Conservation (phyloP, 53 echinoderm and acorn worm genomes). For the Temnopleurus reevesii region DNA sequence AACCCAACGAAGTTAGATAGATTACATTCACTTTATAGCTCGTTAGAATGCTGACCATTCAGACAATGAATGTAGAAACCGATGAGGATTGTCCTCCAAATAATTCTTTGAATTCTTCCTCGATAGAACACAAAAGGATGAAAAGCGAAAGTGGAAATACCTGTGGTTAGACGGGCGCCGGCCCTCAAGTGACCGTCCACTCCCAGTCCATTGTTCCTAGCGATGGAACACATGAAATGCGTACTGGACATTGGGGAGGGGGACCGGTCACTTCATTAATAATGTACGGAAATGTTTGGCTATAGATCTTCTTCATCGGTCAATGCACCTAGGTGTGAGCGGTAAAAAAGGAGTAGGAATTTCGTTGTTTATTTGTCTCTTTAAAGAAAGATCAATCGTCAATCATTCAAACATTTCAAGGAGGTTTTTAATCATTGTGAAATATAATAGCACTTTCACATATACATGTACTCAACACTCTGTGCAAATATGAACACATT, state of each 20-base stretch:
- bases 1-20: background rate
- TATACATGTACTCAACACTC: too few relatives aligned
- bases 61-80: background rate
- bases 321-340: slow-evolving; percentile 23
- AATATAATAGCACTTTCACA: too few relatives aligned
- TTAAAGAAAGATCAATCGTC: background rate
- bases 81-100: background rate
- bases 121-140: background rate
- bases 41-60: background rate
- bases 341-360: background rate
- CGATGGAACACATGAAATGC: background rate
- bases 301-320: background rate
- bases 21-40: background rate
- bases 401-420: slow-evolving; percentile 26
- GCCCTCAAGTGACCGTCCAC: slow-evolving; percentile 12
- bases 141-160: slow-evolving; percentile 38
- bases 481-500: too few relatives aligned
- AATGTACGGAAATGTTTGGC: slow-evolving; percentile 13
- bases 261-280: slow-evolving; percentile 25
- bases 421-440: background rate
- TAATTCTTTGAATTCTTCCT: background rate
- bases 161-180: background rate
- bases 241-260: background rate
- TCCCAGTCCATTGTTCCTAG: background rate
- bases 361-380: background rate